Conservation (phyloP, 64 coral and sea anemone species). For the Dendronephthya gigantea region DNA sequence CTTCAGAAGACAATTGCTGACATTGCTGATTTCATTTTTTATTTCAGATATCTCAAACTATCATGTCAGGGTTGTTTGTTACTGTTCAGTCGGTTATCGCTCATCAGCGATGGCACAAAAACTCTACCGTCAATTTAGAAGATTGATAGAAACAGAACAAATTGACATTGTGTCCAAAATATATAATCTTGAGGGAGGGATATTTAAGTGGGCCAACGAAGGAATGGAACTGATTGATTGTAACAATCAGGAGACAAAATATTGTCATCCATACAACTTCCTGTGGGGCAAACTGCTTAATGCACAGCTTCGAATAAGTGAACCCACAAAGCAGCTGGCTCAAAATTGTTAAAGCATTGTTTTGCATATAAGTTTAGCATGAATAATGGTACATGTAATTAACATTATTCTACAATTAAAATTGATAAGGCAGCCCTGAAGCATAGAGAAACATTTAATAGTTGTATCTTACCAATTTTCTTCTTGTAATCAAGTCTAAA, state of each 20-base stretch:
- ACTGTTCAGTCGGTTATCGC: conserved; percentile 54
- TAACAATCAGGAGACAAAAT: neutral
- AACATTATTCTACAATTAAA: too few species aligned
- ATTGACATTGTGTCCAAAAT: neutral
- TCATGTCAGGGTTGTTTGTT: conserved; percentile 13
- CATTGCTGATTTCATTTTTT: too few species aligned
- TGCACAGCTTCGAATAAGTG: conserved; percentile 22
- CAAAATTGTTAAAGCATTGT: neutral
- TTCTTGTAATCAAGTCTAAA: too few species aligned
- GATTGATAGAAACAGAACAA: neutral
- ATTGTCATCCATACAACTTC: conserved; percentile 52
- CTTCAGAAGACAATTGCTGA: neutral
- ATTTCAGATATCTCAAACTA: conserved; percentile 1
- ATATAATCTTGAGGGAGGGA: conserved; percentile 54
- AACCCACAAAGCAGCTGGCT: neutral
- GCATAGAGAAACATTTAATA: too few species aligned
- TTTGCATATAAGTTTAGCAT: neutral
- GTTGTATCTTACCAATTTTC: too few species aligned
- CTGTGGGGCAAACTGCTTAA: conserved; percentile 51
- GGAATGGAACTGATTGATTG: conserved; percentile 40
- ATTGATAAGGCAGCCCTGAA: too few species aligned
- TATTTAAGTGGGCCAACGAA: conserved; percentile 73
- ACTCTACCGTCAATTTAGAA: conserved; percentile 27
- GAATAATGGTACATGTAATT: too few species aligned
- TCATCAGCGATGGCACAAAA: conserved; percentile 31